Percentiles rank a stretch among this genome's conserved stretches.
These are phyloP conservation scores for Alcedo quadribrachys DNA, from an alignment of 2,797 vertebrate genomes.

Conservation along the genomic window DNA sequence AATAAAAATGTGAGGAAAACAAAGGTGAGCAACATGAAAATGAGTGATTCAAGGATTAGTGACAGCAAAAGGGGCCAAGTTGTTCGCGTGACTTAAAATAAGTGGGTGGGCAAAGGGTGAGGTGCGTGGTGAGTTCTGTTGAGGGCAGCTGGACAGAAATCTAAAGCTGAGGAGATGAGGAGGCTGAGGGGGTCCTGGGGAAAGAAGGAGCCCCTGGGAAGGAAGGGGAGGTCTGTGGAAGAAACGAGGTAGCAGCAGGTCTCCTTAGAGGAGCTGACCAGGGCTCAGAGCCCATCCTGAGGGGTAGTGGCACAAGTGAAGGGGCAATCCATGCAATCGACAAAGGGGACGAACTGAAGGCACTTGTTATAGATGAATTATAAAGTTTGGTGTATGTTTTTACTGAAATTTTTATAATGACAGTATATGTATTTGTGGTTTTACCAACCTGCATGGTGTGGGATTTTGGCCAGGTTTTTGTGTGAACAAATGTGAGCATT, in stretches of 20 bases:
- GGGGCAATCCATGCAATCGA: background rate
- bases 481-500: background rate
- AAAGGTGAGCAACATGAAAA: background rate
- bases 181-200: background rate
- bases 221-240: background rate
- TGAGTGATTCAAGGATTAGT: rapidly evolving
- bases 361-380: background rate
- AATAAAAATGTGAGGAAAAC: background rate
- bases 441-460: rapidly evolving
- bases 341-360: background rate
- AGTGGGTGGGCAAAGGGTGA: rapidly evolving
- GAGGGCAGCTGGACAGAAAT: background rate
- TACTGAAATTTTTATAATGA: background rate
- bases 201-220: background rate
- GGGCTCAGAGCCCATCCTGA: rapidly evolving
- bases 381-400: background rate
- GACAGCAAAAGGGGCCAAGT: rapidly evolving
- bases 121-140: background rate
- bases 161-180: background rate
- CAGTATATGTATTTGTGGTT: background rate
- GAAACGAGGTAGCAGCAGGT: background rate
- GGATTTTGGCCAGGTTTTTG: background rate
- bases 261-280: background rate
- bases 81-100: rapidly evolving
- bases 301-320: background rate